Percentiles rank a stretch among this genome's conserved stretches.
These are phyloP conservation scores for Eristalis pertinax DNA, from an alignment of 2,888 invertebrate genomes.

Conservation along the genomic window DNA sequence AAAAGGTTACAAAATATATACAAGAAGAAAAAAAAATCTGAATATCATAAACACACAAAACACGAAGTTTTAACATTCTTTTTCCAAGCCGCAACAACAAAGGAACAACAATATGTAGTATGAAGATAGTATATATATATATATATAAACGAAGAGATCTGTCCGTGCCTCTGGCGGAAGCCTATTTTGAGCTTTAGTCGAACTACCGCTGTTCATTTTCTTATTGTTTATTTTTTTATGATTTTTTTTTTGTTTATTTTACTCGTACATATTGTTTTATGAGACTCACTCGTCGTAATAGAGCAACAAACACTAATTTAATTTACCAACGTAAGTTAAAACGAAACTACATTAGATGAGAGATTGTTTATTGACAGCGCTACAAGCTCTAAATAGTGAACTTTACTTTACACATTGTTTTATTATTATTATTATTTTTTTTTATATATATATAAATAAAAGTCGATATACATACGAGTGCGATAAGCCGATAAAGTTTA, in stretches of 20 bases:
- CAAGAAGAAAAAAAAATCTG: conserved; percentile 47
- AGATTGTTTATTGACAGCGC: conserved; percentile 44
- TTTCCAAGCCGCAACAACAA: conserved; percentile 47
- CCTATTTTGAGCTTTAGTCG: conserved; percentile 67
- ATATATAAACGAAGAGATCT: conserved; percentile 19
- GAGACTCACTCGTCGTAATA: background rate
- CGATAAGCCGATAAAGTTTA: conserved; percentile 28
- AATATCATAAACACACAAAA: conserved; percentile 43
- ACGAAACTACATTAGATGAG: conserved; percentile 27
- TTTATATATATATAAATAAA: conserved; percentile 1
- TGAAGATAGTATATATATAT: background rate
- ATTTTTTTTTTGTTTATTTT: conserved; percentile 33
- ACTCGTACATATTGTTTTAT: conserved; percentile 42
- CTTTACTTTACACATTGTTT: conserved; percentile 15
- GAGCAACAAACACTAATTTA: conserved; percentile 35
- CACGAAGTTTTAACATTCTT: conserved; percentile 37
- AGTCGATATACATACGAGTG: conserved; percentile 31
- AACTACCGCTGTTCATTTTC: conserved; percentile 66
- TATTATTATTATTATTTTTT: conserved; percentile 36
- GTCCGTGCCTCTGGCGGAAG: conserved; percentile 64
- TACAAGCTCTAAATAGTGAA: conserved; percentile 35
- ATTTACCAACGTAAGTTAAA: conserved; percentile 57
- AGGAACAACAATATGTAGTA: conserved; percentile 5
- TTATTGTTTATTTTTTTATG: conserved; percentile 35
- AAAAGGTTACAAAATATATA: conserved; percentile 1